A percentile compares a stretch with the other conserved stretches of the same genome.
Evolutionary conservation across 2,888 invertebrate genomes (phyloP).

Genomic region (Pristionchus arcanus): DNA sequence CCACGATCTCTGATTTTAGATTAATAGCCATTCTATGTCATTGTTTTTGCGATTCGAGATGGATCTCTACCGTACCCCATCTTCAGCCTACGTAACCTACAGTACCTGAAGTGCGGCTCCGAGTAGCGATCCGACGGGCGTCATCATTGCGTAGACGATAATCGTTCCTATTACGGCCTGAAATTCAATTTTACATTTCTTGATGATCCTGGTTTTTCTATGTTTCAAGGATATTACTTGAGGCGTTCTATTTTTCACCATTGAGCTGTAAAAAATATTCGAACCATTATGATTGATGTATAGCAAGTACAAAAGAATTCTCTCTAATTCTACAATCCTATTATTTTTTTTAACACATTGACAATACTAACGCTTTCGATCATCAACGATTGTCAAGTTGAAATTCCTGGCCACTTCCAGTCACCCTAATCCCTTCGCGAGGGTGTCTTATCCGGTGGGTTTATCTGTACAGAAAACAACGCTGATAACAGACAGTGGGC

Average conservation of each 20-base stretch:
- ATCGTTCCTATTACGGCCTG: slow-evolving; percentile 78
- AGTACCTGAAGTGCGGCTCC: slow-evolving; percentile 64
- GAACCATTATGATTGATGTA: too few relatives aligned
- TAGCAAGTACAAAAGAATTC: too few relatives aligned
- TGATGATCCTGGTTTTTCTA: not conserved
- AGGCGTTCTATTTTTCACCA: not conserved
- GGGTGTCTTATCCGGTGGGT: not conserved
- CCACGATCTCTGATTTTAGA: too few relatives aligned
- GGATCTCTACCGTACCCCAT: not conserved
- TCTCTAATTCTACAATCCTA: too few relatives aligned
- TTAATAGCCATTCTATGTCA: too few relatives aligned
- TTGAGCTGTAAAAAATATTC: too few relatives aligned
- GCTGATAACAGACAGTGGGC: not conserved
- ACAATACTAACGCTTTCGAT: too few relatives aligned
- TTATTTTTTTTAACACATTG: too few relatives aligned
- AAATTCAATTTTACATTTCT: not conserved
- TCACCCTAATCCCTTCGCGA: not conserved
- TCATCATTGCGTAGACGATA: slow-evolving; percentile 84
- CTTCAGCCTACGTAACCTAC: not conserved
- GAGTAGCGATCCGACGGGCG: slow-evolving; percentile 84
- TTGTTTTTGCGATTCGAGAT: too few relatives aligned
- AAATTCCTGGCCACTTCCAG: not conserved
- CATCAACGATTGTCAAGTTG: not conserved
- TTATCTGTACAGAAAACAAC: slow-evolving; percentile 28
- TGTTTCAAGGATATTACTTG: not conserved